phyloP scores from a whole-genome alignment of 2,797 vertebrate genomes.

The Anas georgica region DNA sequence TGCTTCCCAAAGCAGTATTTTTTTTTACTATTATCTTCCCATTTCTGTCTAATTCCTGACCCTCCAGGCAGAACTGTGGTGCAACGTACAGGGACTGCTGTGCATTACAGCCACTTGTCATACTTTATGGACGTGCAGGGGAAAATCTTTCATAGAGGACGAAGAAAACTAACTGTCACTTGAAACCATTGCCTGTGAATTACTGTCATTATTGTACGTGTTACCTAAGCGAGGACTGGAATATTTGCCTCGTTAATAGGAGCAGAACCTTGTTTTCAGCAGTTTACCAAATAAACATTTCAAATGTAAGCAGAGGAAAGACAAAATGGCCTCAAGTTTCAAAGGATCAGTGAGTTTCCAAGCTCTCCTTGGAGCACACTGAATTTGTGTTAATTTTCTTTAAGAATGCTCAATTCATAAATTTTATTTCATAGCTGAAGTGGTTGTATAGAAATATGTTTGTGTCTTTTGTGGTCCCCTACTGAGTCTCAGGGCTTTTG shows the following conservation, averaged over 20 bases:
- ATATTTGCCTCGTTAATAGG: conserved; percentile 22
- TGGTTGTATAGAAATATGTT: not conserved
- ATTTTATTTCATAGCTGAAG: not conserved
- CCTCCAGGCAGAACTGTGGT: conserved; percentile 27
- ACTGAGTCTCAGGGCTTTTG: not conserved
- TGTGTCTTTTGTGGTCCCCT: not conserved
- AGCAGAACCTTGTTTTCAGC: not conserved
- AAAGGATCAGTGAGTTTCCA: not conserved
- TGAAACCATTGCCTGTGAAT: conserved; percentile 37
- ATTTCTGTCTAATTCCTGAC: conserved; percentile 30
- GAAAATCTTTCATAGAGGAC: conserved; percentile 2
- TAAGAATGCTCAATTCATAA: not conserved
- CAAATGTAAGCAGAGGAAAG: not conserved
- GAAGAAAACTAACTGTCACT: conserved; percentile 24
- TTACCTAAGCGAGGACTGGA: conserved; percentile 31
- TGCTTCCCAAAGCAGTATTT: conserved; percentile 45
- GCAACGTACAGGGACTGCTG: not conserved
- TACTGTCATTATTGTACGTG: not conserved
- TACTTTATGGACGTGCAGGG: conserved; percentile 30
- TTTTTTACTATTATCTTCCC: conserved; percentile 20
- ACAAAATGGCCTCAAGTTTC: not conserved
- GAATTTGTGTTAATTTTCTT: not conserved
- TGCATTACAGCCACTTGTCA: not conserved
- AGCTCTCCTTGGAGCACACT: not conserved
- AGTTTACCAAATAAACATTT: conserved; percentile 9